Conservation (phyloP, 2,888 invertebrate species). For the Caenorhabditis sp. region DNA sequence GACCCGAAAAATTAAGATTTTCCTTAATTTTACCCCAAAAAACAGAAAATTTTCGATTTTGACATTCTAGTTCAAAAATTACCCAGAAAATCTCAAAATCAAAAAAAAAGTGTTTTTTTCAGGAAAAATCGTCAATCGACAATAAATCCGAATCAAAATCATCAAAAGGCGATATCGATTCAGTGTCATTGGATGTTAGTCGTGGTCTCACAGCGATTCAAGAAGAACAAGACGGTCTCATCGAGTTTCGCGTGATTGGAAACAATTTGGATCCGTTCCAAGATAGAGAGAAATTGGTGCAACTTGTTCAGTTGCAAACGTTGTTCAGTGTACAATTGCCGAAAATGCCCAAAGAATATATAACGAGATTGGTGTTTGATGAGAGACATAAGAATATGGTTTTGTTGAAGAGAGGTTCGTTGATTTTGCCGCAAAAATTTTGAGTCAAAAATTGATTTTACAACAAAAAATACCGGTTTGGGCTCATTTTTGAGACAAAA, state of each 20-base stretch:
- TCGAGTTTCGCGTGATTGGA: conserved; percentile 81
- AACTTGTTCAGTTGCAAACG: conserved; percentile 66
- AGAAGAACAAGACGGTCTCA: conserved; percentile 42
- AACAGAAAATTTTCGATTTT: too few species aligned
- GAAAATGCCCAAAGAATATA: conserved; percentile 90
- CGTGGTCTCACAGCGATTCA: conserved; percentile 40
- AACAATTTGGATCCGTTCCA: conserved; percentile 83
- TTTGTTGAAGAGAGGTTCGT: conserved; percentile 71
- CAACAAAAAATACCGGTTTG: background rate
- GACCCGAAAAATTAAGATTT: too few species aligned
- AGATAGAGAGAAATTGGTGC: conserved; percentile 51
- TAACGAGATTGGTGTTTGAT: conserved; percentile 91
- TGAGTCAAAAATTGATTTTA: background rate
- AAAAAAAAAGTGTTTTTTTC: too few species aligned
- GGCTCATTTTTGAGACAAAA: too few species aligned
- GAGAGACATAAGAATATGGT: conserved; percentile 74
- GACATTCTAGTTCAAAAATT: too few species aligned
- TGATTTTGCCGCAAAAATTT: background rate
- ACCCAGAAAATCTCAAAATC: too few species aligned
- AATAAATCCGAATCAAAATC: background rate
- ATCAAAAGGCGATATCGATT: conserved; percentile 14
- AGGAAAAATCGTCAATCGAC: background rate
- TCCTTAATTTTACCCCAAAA: too few species aligned
- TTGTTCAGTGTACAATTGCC: conserved; percentile 88
- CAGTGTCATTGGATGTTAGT: conserved; percentile 8